phyloP scores from a whole-genome alignment of 1,140 invertebrate species.

The Acromyrmex charruanus region DNA sequence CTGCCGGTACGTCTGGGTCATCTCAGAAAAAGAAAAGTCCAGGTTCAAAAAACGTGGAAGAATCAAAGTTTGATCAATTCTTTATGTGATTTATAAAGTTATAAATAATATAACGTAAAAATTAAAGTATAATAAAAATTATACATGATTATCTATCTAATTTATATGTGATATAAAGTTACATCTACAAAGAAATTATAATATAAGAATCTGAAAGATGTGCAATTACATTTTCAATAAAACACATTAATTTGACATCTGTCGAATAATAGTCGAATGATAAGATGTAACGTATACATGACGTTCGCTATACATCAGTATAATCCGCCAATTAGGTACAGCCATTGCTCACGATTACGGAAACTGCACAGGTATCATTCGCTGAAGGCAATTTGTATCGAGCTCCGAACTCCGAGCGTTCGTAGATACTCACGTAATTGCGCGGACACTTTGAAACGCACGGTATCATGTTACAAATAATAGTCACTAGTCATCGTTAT shows the following conservation, averaged over 20 bases:
- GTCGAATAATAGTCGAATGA: neutral
- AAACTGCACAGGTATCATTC: neutral
- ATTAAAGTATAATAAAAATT: neutral
- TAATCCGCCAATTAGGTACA: constrained; percentile 15
- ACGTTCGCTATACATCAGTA: neutral
- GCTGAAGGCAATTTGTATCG: constrained; percentile 29
- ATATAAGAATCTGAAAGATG: neutral
- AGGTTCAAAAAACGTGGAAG: neutral
- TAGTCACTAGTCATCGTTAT: constrained; percentile 46
- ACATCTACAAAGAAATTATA: neutral
- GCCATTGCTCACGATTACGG: constrained; percentile 35
- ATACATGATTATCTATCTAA: neutral
- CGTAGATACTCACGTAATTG: constrained; percentile 35
- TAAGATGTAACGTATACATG: neutral
- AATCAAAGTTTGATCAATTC: neutral
- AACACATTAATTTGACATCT: neutral
- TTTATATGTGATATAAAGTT: neutral
- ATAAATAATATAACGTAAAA: neutral
- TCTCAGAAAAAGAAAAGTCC: neutral
- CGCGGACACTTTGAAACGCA: neutral
- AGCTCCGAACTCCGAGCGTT: neutral
- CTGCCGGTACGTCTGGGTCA: neutral
- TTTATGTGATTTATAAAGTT: neutral
- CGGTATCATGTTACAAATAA: constrained; percentile 19
- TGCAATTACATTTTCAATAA: neutral